These are phyloP conservation scores for Lytechinus pictus DNA, from an alignment of 35 echinoderm and acorn worm genomes.

Conservation along the genomic window DNA sequence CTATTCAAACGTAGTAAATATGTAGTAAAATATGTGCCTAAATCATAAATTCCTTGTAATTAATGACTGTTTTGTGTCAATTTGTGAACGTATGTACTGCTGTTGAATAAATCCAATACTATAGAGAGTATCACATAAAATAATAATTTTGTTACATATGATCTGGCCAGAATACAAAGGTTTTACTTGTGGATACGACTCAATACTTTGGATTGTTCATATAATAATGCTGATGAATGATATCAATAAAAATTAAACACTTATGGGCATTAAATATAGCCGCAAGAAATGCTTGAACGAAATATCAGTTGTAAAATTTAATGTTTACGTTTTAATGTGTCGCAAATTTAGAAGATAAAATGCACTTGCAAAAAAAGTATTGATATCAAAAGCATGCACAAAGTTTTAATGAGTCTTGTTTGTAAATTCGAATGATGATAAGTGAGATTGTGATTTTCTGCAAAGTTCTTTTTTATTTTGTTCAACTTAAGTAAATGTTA, in stretches of 20 bases:
- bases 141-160: neutral
- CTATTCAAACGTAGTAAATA: too few relatives aligned
- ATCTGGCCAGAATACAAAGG: too few relatives aligned
- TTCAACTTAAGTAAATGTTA: neutral
- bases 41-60: neutral
- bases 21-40: neutral
- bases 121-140: neutral
- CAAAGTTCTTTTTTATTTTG: neutral
- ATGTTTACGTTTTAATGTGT: neutral
- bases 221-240: too few relatives aligned
- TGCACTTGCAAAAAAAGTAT: neutral
- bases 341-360: neutral
- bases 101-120: neutral
- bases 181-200: too few relatives aligned
- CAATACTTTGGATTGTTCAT: too few relatives aligned
- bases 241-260: too few relatives aligned
- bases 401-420: neutral
- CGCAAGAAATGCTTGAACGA: neutral
- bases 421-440: neutral
- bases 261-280: neutral
- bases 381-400: neutral
- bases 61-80: neutral
- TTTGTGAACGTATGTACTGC: neutral
- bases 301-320: neutral
- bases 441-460: neutral